Evolutionary conservation across 2,113 vertebrate genomes (phyloP).

Genomic region (Echinops telfairi): DNA sequence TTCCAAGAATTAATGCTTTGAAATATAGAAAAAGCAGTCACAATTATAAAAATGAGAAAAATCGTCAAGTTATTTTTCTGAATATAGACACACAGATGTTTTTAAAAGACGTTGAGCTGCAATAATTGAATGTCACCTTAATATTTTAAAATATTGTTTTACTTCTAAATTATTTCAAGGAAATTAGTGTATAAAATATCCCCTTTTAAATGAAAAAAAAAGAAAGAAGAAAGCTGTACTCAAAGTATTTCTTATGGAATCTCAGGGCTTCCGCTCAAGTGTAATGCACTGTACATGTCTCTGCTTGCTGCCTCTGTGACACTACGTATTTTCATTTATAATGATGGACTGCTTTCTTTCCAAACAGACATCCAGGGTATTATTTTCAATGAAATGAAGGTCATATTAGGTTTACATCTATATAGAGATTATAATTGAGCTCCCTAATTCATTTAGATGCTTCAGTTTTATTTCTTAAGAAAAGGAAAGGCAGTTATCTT

Average conservation of each 20-base stretch:
- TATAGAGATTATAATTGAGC: slow-evolving; percentile 70
- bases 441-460: slow-evolving; percentile 41
- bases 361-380: slow-evolving; percentile 67
- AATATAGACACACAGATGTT: background rate
- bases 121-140: background rate
- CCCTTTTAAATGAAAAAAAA: slow-evolving; percentile 52
- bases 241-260: slow-evolving; percentile 76
- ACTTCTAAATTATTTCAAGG: slow-evolving; percentile 29
- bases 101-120: slow-evolving; percentile 6
- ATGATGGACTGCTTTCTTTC: slow-evolving; percentile 81
- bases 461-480: slow-evolving; percentile 72
- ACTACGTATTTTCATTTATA: slow-evolving; percentile 77
- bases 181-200: slow-evolving; percentile 48
- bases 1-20: background rate
- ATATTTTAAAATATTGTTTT: slow-evolving; percentile 50
- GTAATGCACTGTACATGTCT: slow-evolving; percentile 49
- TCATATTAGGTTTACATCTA: slow-evolving; percentile 65
- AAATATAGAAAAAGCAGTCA: background rate
- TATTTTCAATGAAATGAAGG: slow-evolving; percentile 63
- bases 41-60: background rate
- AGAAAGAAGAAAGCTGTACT: slow-evolving; percentile 72
- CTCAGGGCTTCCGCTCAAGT: slow-evolving; percentile 74
- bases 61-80: background rate
- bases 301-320: slow-evolving; percentile 63
- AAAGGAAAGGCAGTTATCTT: slow-evolving; percentile 75